Base-by-base conservation (phyloP, 2,888 invertebrate genomes). In the Selenia dentaria region DNA sequence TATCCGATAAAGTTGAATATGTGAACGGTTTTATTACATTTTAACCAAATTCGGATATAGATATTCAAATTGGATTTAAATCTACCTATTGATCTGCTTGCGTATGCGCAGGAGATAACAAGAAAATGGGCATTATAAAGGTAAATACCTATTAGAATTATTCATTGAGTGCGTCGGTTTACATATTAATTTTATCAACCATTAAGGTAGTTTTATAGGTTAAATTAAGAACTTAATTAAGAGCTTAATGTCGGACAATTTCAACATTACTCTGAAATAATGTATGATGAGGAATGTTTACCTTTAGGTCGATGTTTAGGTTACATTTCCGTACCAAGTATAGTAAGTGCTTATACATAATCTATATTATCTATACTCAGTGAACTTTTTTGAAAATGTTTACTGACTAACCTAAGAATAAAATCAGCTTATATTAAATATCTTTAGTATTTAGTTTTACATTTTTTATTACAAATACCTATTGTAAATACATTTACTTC, bases 11-110 rank as follows among this genome's bases (percentile, higher is more conserved):
- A 3, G 4, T 3, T 16, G 3, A 3, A 16, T 22, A 6, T 8
- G 3, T 29, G 54, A 48, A 60, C 22, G 12, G 6, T 33, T 54
- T 57, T 38, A 54, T 22, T 33, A 6, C 11, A 5, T 22, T 20
- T 22, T 4, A 32, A 32, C 20, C 20, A 24, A 34, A 3, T 34
- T 14, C 11, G 8, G 22, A 2, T 11, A 14, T 22, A n/a, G 6
- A 35, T 31, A 36, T 31, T n/a, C n/a, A 31, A 43, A 35, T 42
- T 12, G 4, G n/a, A 29, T 42, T 41, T 22, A 41, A 34, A 35
- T 29, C n/a, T 34, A 24, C 9, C 22, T 26, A 16, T 4, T 43
- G 26, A 25, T 43, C 36, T 12, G 31, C 35, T 34, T 31, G 43
- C 31, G 31, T 36, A 31, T 43, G 20, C 31, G 36, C 31, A 13